phyloP scores from a whole-genome alignment of 2,888 invertebrate genomes.

The Chesias legatella region DNA sequence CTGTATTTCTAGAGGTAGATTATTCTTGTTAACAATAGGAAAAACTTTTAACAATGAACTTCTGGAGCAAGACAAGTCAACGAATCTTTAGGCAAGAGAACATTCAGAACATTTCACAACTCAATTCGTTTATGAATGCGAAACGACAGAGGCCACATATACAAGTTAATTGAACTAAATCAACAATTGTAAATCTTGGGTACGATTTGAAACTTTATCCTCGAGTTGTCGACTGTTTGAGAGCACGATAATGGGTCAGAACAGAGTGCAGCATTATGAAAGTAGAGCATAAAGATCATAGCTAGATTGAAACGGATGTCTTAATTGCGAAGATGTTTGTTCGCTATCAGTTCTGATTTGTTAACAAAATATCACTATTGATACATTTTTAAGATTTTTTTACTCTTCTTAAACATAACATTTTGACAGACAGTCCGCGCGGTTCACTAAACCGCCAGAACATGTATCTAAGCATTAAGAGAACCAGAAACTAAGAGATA shows the following conservation, averaged over 20 bases:
- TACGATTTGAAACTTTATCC: slow-evolving; percentile 29
- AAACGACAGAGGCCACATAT: slow-evolving; percentile 18
- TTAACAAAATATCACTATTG: no score
- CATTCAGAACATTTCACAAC: slow-evolving; percentile 15
- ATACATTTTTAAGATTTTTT: no score
- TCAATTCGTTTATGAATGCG: slow-evolving; percentile 19
- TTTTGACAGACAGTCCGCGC: no score
- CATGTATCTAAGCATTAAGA: no score
- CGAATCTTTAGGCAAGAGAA: slow-evolving; percentile 12
- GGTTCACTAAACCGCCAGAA: no score
- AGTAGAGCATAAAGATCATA: not conserved
- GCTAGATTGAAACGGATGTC: slow-evolving; percentile 22
- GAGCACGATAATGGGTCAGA: no score
- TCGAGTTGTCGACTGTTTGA: slow-evolving; percentile 9
- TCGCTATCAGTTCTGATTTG: not conserved
- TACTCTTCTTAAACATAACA: no score
- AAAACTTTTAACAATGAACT: not conserved
- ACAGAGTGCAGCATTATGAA: no score
- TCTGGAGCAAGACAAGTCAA: slow-evolving; percentile 1
- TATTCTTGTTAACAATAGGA: slow-evolving; percentile 4
- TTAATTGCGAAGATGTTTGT: no score
- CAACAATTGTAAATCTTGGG: slow-evolving; percentile 25
- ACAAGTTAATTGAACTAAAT: slow-evolving; percentile 28
- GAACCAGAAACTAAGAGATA: no score
- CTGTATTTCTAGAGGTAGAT: slow-evolving; percentile 1